Conservation (phyloP, 2,113 vertebrate genomes). For the Trochalopteron elliotii region DNA sequence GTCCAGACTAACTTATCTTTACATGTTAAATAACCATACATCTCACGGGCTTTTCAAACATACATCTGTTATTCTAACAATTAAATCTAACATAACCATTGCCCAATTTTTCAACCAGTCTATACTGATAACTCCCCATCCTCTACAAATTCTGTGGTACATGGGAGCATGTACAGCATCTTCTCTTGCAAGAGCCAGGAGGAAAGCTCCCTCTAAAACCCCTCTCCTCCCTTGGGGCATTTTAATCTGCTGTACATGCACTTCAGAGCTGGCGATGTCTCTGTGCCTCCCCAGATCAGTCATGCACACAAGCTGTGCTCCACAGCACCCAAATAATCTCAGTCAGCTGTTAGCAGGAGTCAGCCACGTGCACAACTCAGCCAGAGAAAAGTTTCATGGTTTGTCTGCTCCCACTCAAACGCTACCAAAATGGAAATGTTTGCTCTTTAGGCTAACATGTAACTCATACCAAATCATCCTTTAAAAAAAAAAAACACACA, state of each 20-base stretch:
- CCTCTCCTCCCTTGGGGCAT: accelerated
- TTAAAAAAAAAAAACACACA: neutral
- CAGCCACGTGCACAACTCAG: neutral
- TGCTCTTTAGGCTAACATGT: neutral
- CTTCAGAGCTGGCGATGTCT: neutral
- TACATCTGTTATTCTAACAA: neutral
- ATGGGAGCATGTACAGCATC: neutral
- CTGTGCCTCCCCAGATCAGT: neutral
- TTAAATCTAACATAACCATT: neutral
- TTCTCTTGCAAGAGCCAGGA: neutral
- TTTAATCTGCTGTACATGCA: neutral
- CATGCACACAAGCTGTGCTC: neutral
- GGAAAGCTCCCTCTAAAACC: neutral
- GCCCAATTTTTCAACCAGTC: neutral
- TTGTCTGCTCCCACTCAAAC: neutral
- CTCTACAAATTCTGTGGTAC: neutral
- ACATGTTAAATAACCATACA: neutral
- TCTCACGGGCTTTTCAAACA: neutral
- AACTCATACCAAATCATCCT: neutral
- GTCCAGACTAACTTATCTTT: neutral
- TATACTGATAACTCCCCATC: neutral
- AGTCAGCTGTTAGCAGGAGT: neutral
- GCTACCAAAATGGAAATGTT: neutral
- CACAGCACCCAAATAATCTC: neutral
- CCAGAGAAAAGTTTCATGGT: neutral